Evolutionary conservation across 2,113 vertebrate species (phyloP).

Genomic region (Pelecanus crispus): DNA sequence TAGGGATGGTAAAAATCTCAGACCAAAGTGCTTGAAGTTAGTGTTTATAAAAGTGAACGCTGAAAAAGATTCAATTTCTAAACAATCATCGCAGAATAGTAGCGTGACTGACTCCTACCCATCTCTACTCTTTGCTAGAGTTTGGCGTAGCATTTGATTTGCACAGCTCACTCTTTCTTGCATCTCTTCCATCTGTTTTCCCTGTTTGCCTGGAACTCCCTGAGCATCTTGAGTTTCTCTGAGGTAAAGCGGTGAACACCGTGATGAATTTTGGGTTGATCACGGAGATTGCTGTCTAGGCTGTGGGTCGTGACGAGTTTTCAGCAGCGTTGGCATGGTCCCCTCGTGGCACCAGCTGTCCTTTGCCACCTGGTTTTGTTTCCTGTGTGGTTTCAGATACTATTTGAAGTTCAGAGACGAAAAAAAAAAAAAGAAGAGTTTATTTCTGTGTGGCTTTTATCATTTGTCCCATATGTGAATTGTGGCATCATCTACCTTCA

Average conservation of each 20-base stretch:
- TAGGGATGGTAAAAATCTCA: not conserved
- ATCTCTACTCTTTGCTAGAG: not conserved
- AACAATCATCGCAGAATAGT: not conserved
- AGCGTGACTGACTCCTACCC: not conserved
- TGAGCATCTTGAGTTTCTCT: not conserved
- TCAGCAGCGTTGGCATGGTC: not conserved
- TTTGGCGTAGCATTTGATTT: not conserved
- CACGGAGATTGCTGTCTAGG: not conserved
- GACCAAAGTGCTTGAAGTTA: not conserved
- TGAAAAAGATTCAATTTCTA: not conserved
- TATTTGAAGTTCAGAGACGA: not conserved
- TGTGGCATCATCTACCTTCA: not conserved
- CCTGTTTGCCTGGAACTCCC: not conserved
- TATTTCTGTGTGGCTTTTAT: not conserved
- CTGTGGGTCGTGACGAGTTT: not conserved
- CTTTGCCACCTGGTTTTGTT: slow-evolving; percentile 2
- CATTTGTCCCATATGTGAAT: not conserved
- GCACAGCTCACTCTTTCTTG: not conserved
- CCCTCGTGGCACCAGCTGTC: not conserved
- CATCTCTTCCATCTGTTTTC: fast-evolving
- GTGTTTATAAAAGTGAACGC: not conserved
- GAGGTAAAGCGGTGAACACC: not conserved
- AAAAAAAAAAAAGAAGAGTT: not conserved
- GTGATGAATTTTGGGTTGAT: not conserved
- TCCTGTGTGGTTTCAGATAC: not conserved